Base-by-base conservation (phyloP, 2,797 vertebrate genomes). In the Chanos chanos region DNA sequence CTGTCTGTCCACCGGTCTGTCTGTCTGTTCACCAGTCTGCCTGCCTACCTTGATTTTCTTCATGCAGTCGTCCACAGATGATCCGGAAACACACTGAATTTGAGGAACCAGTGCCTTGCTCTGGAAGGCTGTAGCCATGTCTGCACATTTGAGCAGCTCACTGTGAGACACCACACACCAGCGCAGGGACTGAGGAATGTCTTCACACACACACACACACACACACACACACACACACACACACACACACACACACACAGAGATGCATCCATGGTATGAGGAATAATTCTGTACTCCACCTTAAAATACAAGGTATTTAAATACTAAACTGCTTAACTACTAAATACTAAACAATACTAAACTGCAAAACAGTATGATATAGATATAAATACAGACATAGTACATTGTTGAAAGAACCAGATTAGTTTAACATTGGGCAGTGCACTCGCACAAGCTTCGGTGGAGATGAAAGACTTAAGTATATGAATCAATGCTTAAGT, bases 111-210 rank as follows among this genome's bases (percentile, higher is more conserved):
- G 76, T 33, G 63, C 54, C 78, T 89, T 83, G 3, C 22, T 65
- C 24, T 59, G 63, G 59, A 98, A 97, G 59, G 87, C 90, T 3
- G 7, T 0, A 0, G 84, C 87, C 96, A 99, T 99, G 65, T 85
- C 86, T 0, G 54, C 77, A 61, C 96, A 99, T 76, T 99, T 99
- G 72, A 83, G 80, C 76, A 94, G 89, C 87, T 98, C 96, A 0
- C 83, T 77, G 0, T 65, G 53, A 19, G 93, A 92, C 63, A 94
- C 41, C 78, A 93, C 92, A 31, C 96, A 99, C 96, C 96, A 99
- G 30, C 87, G 89, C 56, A 98, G 65, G 43, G 10, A 70, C 52
- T 55, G 73, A 40, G 92, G 88, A 31, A 89, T 25, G 0, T 84
- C 92, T 92, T 68, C 9, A 61, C 3, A 44, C 34, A 44, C 50